A percentile compares a stretch with the other conserved stretches of the same genome.
Evolutionary conservation across 2,113 vertebrate genomes (phyloP).

Genomic region (Mustela nigripes): DNA sequence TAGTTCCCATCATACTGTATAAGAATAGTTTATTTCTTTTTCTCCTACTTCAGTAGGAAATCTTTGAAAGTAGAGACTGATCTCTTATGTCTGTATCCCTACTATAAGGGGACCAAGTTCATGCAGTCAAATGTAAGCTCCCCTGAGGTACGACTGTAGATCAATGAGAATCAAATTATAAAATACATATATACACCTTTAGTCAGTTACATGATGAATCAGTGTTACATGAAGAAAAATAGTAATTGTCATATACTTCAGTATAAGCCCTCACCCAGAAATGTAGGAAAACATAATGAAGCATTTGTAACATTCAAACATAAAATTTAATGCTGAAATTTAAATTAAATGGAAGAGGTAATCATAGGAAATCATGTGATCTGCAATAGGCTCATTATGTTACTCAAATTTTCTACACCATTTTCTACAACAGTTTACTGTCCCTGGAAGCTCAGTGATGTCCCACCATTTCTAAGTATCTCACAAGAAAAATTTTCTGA

Average conservation of each 20-base stretch:
- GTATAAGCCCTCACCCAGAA: not conserved
- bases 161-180: conserved; percentile 13
- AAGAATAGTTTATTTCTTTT: not conserved
- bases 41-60: not conserved
- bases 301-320: not conserved
- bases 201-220: not conserved
- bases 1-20: not conserved
- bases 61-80: not conserved
- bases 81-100: not conserved
- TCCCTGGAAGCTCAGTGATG: not conserved
- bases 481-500: not conserved
- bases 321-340: not conserved
- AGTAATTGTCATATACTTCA: not conserved
- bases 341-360: not conserved
- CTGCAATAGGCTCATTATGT: not conserved
- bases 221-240: not conserved
- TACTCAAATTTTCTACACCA: not conserved
- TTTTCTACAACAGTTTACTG: not conserved
- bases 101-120: not conserved
- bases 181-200: not conserved
- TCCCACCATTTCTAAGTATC: not conserved
- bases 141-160: not conserved
- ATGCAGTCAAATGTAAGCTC: not conserved
- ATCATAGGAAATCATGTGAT: not conserved
- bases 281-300: not conserved